Evolutionary conservation across 1,140 invertebrate species (phyloP).

Genomic region (Halotydeus destructor): DNA sequence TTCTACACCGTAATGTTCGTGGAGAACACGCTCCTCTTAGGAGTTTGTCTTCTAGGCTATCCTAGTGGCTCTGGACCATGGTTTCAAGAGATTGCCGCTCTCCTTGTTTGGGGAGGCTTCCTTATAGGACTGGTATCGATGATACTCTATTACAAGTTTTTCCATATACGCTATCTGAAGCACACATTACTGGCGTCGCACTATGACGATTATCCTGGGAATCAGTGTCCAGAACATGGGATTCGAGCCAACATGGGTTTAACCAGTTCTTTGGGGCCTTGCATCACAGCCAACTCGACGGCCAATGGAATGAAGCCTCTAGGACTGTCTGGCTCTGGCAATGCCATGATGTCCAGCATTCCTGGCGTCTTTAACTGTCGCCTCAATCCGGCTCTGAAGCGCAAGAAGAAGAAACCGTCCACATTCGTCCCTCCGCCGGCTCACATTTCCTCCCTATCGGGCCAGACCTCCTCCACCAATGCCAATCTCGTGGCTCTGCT

Average conservation of each 20-base stretch:
- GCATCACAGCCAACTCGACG: too few species aligned
- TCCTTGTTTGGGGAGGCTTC: slow-evolving; percentile 40
- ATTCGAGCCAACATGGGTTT: not conserved
- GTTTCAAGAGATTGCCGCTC: slow-evolving; percentile 36
- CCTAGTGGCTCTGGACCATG: slow-evolving; percentile 26
- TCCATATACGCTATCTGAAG: slow-evolving; percentile 29
- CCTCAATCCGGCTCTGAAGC: slow-evolving; percentile 50
- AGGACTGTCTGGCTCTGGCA: not conserved
- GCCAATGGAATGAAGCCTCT: not conserved
- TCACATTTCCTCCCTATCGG: slow-evolving; percentile 20
- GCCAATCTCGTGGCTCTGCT: too few species aligned
- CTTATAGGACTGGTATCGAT: slow-evolving; percentile 59
- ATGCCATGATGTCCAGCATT: slow-evolving; percentile 29
- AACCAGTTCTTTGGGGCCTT: not conserved
- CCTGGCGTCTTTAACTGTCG: slow-evolving; percentile 72
- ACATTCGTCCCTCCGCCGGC: slow-evolving; percentile 54
- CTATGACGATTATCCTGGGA: not conserved
- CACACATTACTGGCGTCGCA: not conserved
- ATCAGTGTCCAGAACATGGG: slow-evolving; percentile 2
- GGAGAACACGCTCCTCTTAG: slow-evolving; percentile 54
- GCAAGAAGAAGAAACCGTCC: slow-evolving; percentile 74
- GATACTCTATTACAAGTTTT: slow-evolving; percentile 56
- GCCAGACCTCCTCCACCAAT: too few species aligned
- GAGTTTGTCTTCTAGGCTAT: slow-evolving; percentile 34
- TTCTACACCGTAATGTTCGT: slow-evolving; percentile 80